Percentiles rank a stretch among this genome's conserved stretches.
phyloP scores from a whole-genome alignment of 1,140 invertebrate genomes.

The Cataglyphis hispanica region DNA sequence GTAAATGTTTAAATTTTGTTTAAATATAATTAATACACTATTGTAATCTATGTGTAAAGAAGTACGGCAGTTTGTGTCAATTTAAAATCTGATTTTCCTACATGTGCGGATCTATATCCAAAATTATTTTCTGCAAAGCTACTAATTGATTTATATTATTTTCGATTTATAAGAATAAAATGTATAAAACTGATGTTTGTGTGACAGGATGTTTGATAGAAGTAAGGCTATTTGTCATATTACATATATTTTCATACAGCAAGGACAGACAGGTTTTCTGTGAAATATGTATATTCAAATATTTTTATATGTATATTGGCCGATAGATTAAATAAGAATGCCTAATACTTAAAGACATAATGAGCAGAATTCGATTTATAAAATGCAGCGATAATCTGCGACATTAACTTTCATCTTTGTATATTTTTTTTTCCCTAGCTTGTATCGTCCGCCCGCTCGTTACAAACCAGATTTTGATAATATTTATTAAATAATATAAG shows the following conservation, averaged over 20 bases:
- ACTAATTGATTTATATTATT: constrained; percentile 22
- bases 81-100: constrained; percentile 60
- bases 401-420: constrained; percentile 44
- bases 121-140: constrained; percentile 34
- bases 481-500: no score
- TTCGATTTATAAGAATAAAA: constrained; percentile 7
- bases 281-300: constrained; percentile 56
- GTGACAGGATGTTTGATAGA: not conserved
- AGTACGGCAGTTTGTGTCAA: constrained; percentile 60
- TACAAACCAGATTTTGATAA: constrained; percentile 34
- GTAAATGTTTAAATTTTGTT: constrained; percentile 44
- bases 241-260: constrained; percentile 63
- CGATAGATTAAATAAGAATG: constrained; percentile 37
- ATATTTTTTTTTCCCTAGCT: constrained; percentile 28
- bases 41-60: constrained; percentile 29
- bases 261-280: constrained; percentile 56
- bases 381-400: constrained; percentile 33
- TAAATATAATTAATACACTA: constrained; percentile 57
- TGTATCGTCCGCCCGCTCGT: constrained; percentile 46
- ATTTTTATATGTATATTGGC: constrained; percentile 37
- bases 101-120: not conserved
- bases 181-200: not conserved
- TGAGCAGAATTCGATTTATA: constrained; percentile 58
- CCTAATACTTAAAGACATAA: constrained; percentile 52
- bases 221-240: constrained; percentile 23